phyloP scores from a whole-genome alignment of 2,797 vertebrate species.

The Sebastes ruberrimus region DNA sequence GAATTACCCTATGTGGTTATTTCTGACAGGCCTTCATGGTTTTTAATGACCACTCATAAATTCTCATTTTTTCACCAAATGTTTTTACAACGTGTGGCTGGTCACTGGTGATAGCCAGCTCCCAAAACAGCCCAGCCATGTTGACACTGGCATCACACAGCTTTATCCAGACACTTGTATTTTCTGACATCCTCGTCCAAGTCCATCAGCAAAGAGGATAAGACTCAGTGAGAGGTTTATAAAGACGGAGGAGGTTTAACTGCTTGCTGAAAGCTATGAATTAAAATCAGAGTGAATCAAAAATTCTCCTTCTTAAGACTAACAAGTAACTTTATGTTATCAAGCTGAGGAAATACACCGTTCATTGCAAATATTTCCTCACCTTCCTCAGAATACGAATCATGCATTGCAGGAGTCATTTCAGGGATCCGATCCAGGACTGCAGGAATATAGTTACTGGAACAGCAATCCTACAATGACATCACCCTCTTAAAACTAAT shows the following conservation, averaged over 20 bases:
- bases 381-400: slow-evolving; percentile 19
- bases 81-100: slow-evolving; percentile 55
- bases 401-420: slow-evolving; percentile 50
- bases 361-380: slow-evolving; percentile 52
- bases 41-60: slow-evolving; percentile 63
- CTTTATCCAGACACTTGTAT: slow-evolving; percentile 12
- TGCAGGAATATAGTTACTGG: slow-evolving; percentile 75
- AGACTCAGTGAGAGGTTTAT: slow-evolving; percentile 26
- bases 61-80: slow-evolving; percentile 48
- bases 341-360: background rate
- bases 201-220: slow-evolving; percentile 27
- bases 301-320: background rate
- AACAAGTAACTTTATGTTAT: background rate
- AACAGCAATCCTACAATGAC: slow-evolving; percentile 72
- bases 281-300: slow-evolving; percentile 31
- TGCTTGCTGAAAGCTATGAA: slow-evolving; percentile 50
- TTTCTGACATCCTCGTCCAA: background rate
- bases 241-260: slow-evolving; percentile 42
- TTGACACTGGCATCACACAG: slow-evolving; percentile 45
- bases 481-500: slow-evolving; percentile 80
- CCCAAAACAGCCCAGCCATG: slow-evolving; percentile 41
- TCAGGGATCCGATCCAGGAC: slow-evolving; percentile 60
- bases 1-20: slow-evolving; percentile 13
- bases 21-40: slow-evolving; percentile 39
- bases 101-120: slow-evolving; percentile 51